These are phyloP conservation scores for Aurelia aurita complex sp. Pacific DNA, from an alignment of 30 jellyfish, hydroid and myxozoan genomes.

Conservation along the genomic window DNA sequence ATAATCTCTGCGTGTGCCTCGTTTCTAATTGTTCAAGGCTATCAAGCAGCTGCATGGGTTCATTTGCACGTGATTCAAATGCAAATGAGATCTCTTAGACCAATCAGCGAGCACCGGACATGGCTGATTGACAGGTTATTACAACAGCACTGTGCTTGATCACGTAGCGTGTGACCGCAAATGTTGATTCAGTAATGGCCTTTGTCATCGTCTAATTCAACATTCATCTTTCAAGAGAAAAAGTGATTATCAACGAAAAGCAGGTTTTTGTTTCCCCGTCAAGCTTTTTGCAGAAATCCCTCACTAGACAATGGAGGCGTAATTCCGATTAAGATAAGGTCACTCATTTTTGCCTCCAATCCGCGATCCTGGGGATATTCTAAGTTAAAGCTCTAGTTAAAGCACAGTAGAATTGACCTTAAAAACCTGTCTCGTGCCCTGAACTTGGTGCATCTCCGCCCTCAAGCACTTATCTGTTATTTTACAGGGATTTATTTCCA, in stretches of 20 bases:
- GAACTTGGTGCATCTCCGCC: conserved; percentile 48
- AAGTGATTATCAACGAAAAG: conserved; percentile 69
- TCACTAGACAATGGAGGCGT: conserved; percentile 78
- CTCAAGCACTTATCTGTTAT: conserved; percentile 43
- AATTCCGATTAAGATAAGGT: conserved; percentile 73
- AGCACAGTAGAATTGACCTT: conserved; percentile 25
- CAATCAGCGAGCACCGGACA: conserved; percentile 87
- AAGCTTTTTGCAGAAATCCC: conserved; percentile 60
- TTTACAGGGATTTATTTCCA: conserved; percentile 42
- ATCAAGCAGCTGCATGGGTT: conserved; percentile 92
- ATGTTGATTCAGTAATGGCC: conserved; percentile 91
- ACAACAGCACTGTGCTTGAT: conserved; percentile 83
- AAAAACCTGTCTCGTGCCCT: conserved; percentile 6
- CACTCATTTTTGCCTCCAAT: conserved; percentile 22
- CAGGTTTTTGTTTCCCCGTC: conserved; percentile 88
- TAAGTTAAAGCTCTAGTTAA: neutral
- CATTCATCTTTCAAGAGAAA: conserved; percentile 67
- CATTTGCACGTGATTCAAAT: conserved; percentile 78
- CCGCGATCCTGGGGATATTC: conserved; percentile 16
- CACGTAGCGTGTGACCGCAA: conserved; percentile 97
- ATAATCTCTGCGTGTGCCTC: conserved; percentile 84
- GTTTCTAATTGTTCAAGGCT: conserved; percentile 79
- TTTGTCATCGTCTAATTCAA: conserved; percentile 83
- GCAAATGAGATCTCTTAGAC: conserved; percentile 72
- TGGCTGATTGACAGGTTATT: conserved; percentile 83